Percentiles rank a stretch among this genome's conserved stretches.
Conservation (phyloP, 2,797 vertebrate species). For the Orestias chungarensis region DNA sequence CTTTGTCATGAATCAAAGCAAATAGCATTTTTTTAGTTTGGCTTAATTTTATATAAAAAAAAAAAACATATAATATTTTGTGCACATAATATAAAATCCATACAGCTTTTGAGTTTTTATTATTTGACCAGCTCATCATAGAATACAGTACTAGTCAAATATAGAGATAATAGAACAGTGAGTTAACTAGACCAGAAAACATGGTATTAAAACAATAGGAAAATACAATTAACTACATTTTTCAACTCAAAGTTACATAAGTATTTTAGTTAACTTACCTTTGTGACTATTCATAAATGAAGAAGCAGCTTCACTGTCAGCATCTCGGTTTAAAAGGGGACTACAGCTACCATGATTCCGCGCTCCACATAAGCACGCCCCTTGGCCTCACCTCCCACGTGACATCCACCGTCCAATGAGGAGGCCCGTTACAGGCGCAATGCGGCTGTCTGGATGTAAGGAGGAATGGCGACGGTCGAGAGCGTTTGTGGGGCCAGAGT, state of each 20-base stretch:
- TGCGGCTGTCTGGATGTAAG: conserved; percentile 78
- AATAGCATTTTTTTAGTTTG: not conserved
- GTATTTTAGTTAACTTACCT: too few species aligned
- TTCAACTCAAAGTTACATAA: too few species aligned
- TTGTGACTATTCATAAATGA: too few species aligned
- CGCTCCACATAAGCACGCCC: not conserved
- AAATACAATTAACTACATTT: not conserved
- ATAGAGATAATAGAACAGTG: not conserved
- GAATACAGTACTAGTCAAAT: not conserved
- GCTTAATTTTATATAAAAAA: not conserved
- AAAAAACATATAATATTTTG: too few species aligned
- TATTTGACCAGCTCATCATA: not conserved
- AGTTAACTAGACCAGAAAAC: not conserved
- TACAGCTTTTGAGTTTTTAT: too few species aligned
- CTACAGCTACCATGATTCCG: conserved; percentile 54
- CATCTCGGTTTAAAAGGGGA: conserved; percentile 1
- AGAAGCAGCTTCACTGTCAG: not conserved
- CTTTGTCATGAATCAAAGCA: too few species aligned
- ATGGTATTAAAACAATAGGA: not conserved
- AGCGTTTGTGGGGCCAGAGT: conserved; percentile 55
- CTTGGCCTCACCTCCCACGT: conserved; percentile 33
- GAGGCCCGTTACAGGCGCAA: conserved; percentile 80
- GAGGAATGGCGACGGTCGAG: conserved; percentile 82
- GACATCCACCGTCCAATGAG: conserved; percentile 61
- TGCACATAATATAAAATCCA: too few species aligned